Evolutionary conservation across 2,888 invertebrate genomes (phyloP).

Genomic region (Pediacus dermestoides): DNA sequence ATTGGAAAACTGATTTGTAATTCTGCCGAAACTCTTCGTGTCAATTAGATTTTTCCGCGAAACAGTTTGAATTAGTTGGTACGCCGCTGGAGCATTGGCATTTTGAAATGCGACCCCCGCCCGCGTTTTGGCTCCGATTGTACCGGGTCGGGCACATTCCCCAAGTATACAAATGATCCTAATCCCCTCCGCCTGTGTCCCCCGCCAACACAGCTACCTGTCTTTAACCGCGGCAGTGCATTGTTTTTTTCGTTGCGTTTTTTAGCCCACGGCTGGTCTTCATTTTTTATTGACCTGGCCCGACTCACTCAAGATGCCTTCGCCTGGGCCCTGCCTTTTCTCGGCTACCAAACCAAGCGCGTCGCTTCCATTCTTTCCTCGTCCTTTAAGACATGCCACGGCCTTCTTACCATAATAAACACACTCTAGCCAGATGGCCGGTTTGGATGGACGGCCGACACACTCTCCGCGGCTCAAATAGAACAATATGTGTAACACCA

Average conservation of each 20-base stretch:
- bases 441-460: no score
- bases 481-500: conserved; percentile 30
- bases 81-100: no score
- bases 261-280: conserved; percentile 41
- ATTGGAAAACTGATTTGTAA: no score
- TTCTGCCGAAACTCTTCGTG: no score
- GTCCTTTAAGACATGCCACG: no score
- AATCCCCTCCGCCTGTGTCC: conserved; percentile 38
- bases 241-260: conserved; percentile 47
- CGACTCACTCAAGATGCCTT: conserved; percentile 31
- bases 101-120: conserved; percentile 36
- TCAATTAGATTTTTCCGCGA: no score
- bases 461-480: no score
- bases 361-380: no score
- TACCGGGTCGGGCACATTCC: conserved; percentile 52
- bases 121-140: conserved; percentile 43
- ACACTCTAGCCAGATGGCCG: conserved; percentile 24
- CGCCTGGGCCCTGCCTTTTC: conserved; percentile 11
- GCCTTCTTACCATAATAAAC: no score
- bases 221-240: conserved; percentile 48
- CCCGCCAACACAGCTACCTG: conserved; percentile 47
- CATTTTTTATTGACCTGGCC: conserved; percentile 45
- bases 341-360: no score
- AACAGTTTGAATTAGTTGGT: no score
- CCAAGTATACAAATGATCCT: conserved; percentile 53